A percentile compares a stretch with the other conserved stretches of the same genome.
phyloP scores from a whole-genome alignment of 2,113 vertebrate species.

The Nanger granti region DNA sequence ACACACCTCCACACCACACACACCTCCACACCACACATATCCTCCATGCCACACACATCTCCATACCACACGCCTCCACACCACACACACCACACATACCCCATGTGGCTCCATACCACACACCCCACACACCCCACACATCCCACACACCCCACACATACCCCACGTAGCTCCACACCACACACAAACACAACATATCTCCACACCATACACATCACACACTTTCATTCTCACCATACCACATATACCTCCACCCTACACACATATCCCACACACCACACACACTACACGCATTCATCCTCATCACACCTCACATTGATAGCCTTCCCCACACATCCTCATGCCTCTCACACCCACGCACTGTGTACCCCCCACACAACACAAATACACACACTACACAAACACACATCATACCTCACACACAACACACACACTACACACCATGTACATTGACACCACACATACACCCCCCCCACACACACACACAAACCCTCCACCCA shows the following conservation, averaged over 20 bases:
- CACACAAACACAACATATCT: background rate
- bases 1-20: too few species aligned
- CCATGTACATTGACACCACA: background rate
- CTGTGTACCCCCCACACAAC: background rate
- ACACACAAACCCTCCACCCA: background rate
- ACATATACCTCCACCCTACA: background rate
- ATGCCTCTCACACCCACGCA: background rate
- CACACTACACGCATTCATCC: background rate
- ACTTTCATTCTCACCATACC: background rate
- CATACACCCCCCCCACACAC: too few species aligned
- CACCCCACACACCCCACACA: background rate
- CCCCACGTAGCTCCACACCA: background rate
- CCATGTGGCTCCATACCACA: too few species aligned
- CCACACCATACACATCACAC: background rate
- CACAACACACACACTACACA: background rate
- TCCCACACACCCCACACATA: background rate
- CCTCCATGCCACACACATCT: background rate
- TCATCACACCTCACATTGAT: background rate
- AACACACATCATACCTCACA: background rate
- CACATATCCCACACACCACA: background rate
- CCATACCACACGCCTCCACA: background rate
- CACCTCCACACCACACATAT: too few species aligned
- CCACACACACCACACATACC: background rate
- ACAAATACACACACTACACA: too few species aligned
- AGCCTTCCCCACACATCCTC: background rate